Percentiles rank a stretch among this genome's conserved stretches.
Evolutionary conservation across 92 coral and sea anemone genomes (phyloP).

Genomic region (Palythoa grandiflora): DNA sequence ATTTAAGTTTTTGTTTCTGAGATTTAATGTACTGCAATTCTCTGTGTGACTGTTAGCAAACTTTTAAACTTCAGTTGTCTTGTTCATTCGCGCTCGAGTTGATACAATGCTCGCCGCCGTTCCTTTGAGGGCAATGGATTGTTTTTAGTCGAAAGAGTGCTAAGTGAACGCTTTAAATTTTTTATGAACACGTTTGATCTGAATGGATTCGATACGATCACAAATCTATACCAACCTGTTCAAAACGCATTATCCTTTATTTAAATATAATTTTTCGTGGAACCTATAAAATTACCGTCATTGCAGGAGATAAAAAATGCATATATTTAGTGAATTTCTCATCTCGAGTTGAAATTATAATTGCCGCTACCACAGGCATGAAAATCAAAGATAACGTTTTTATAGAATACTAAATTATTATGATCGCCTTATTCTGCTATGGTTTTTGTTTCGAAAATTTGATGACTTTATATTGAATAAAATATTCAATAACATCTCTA

Average conservation of each 20-base stretch:
- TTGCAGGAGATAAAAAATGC: neutral
- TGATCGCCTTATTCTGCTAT: neutral
- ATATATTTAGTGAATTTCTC: neutral
- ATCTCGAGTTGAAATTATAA: neutral
- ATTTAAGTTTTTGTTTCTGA: neutral
- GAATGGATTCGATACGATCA: neutral
- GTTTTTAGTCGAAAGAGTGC: neutral
- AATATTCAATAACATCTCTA: no score
- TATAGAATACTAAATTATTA: neutral
- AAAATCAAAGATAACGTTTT: neutral
- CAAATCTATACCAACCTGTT: neutral
- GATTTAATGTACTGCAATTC: neutral
- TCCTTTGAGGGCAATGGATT: neutral
- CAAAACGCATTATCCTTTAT: neutral
- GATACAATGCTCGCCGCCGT: neutral
- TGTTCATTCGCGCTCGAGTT: neutral
- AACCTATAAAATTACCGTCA: neutral
- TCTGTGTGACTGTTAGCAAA: neutral
- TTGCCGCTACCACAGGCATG: neutral
- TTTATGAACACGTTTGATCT: slow-evolving; percentile 12
- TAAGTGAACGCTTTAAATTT: slow-evolving; percentile 16
- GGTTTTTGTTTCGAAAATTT: neutral
- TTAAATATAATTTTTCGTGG: no score
- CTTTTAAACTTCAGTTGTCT: neutral
- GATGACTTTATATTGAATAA: neutral